phyloP scores from a whole-genome alignment of 2,888 invertebrate genomes.

The Drosophila fulvimacula region DNA sequence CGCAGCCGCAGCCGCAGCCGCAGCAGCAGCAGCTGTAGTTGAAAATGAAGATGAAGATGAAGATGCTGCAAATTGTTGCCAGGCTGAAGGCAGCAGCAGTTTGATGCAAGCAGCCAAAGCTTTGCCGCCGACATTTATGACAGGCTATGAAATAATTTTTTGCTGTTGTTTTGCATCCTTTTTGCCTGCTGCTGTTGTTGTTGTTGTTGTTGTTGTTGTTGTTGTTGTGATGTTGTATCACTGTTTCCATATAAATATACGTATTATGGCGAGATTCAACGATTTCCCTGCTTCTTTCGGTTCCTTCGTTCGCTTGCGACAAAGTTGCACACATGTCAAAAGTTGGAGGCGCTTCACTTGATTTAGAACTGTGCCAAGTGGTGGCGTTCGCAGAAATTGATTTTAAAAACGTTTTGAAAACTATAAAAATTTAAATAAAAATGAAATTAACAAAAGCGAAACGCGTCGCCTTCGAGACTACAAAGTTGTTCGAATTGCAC shows the following conservation, averaged over 20 bases:
- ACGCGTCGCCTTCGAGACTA: conserved; percentile 11
- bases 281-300: conserved; percentile 26
- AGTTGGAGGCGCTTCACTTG: conserved; percentile 74
- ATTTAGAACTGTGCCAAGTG: conserved; percentile 79
- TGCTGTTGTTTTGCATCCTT: conserved; percentile 13
- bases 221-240: conserved; percentile 4
- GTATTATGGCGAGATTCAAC: conserved; percentile 3
- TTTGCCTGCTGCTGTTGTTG: background rate
- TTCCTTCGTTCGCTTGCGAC: conserved; percentile 35
- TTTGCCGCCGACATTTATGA: conserved; percentile 75
- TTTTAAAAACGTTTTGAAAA: conserved; percentile 72
- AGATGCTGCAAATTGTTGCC: conserved; percentile 77
- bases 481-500: conserved; percentile 24
- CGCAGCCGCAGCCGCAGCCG: conserved; percentile 1
- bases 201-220: background rate
- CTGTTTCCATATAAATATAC: conserved; percentile 14
- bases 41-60: conserved; percentile 75
- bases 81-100: conserved; percentile 10
- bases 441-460: conserved; percentile 3
- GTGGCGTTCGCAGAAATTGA: conserved; percentile 76
- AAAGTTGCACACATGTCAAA: conserved; percentile 77
- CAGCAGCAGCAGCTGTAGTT: conserved; percentile 12
- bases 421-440: conserved; percentile 49
- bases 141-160: conserved; percentile 74
- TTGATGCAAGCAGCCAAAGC: conserved; percentile 50